These are phyloP conservation scores for Acinonyx jubatus DNA, from an alignment of 2,113 vertebrate species.

Conservation along the genomic window DNA sequence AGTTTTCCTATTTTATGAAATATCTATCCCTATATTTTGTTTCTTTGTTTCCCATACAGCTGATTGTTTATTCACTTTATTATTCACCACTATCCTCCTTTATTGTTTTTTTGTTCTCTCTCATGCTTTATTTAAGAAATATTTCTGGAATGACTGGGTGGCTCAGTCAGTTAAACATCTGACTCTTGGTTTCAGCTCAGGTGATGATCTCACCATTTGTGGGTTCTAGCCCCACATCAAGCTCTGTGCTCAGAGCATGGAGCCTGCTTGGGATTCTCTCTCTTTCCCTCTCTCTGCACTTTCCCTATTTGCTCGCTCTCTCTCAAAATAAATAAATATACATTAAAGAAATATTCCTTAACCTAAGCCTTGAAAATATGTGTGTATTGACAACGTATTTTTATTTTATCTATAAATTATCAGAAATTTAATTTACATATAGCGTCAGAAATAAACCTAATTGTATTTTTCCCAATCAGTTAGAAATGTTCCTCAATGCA, in stretches of 20 bases:
- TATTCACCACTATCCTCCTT: neutral
- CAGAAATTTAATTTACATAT: neutral
- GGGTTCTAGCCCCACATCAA: too few species aligned
- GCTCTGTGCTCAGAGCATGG: too few species aligned
- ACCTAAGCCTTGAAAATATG: neutral
- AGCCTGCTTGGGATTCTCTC: too few species aligned
- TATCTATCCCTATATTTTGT: neutral
- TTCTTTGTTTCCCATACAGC: neutral
- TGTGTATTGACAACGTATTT: neutral
- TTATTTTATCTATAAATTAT: neutral
- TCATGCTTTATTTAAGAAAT: neutral
- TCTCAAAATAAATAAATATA: too few species aligned
- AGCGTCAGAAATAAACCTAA: neutral
- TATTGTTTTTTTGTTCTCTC: neutral
- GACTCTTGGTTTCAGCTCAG: too few species aligned
- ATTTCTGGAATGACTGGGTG: neutral
- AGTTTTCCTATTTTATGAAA: neutral
- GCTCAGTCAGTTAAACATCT: too few species aligned
- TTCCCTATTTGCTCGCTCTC: too few species aligned
- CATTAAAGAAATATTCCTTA: neutral
- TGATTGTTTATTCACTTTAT: neutral
- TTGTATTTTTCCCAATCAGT: neutral
- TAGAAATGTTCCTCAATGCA: neutral
- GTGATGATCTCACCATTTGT: too few species aligned
- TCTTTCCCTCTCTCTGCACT: too few species aligned